Conservation (phyloP, 2,113 vertebrate species). For the Burhinus bistriatus region DNA sequence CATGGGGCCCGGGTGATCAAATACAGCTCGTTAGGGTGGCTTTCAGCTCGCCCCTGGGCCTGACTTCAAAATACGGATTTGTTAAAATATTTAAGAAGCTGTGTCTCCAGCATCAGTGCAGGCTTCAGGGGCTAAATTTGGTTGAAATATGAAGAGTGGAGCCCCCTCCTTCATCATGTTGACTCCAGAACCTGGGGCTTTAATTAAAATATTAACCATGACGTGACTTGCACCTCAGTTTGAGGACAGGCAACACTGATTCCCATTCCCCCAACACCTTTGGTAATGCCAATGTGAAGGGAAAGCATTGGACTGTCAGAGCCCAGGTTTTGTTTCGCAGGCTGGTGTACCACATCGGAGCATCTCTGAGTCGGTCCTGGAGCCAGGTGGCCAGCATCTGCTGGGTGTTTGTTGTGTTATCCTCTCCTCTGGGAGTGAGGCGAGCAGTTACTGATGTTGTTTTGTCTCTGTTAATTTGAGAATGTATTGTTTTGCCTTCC, state of each 20-base stretch:
- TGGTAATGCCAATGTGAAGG: not conserved
- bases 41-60: not conserved
- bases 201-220: not conserved
- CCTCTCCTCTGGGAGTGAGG: not conserved
- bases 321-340: not conserved
- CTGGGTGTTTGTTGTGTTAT: not conserved
- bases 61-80: not conserved
- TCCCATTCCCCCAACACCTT: not conserved
- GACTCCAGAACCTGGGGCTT: not conserved
- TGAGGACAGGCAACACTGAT: not conserved
- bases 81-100: not conserved
- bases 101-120: not conserved
- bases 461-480: not conserved
- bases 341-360: not conserved
- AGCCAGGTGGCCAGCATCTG: not conserved
- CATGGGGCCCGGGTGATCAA: not conserved
- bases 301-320: not conserved
- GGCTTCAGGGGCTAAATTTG: not conserved
- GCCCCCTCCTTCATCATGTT: fast-evolving
- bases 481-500: not conserved
- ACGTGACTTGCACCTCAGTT: not conserved
- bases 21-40: not conserved
- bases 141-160: not conserved
- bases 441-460: not conserved
- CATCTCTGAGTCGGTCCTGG: fast-evolving